Base-by-base conservation (phyloP, 2,888 invertebrate species). In the Dryocosmus kuriphilus region DNA sequence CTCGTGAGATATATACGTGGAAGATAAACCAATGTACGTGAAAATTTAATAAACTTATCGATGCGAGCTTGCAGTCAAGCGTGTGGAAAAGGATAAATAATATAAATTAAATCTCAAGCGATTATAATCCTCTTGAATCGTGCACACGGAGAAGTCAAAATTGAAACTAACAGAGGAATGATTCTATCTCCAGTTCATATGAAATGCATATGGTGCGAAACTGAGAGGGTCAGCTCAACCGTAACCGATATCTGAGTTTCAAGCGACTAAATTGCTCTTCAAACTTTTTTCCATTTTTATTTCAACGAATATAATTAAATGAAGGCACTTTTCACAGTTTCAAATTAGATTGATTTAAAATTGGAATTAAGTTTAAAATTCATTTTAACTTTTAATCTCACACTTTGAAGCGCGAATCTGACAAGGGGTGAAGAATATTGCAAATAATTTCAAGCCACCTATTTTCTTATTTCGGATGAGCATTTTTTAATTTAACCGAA, bases 1-100 rank as follows among this genome's bases (percentile, higher is more conserved):
- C 65, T 65, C 46, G 63, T 38, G 51, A 51, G 7, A 51, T 63
- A 35, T 5, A 38, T 19, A 27, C 77, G 82, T 83, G 80, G 81
- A 84, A 85, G 81, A 85, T 83, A 78, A 83, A 79, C 73, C 79
- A 79, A 76, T 75, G 71, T 78, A 79, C 80, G 83, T 62, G 75
- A 79, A 81, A 83, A 85, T 85, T 84, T 85, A 85, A 85, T 85
- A 85, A 85, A 76, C 24, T 27, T 41, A 74, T 74, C 30, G 55
- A 35, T 55, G 35, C 55, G 57, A 38, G 51, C 51, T 32, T 32
- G 55, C n/a, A 19, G 74, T 27, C n/a, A 6, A 35, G 24, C 55
- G 11, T 30, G 55, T 24, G 32, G 16, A 74, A 32, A 74, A 22
- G 32, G 55, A 32, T 74, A 16, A 32, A 55, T 55, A 74, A 57